Percentiles rank a stretch among this genome's conserved stretches.
These are phyloP conservation scores for Lophius piscatorius DNA, from an alignment of 2,113 vertebrate genomes.

Conservation along the genomic window DNA sequence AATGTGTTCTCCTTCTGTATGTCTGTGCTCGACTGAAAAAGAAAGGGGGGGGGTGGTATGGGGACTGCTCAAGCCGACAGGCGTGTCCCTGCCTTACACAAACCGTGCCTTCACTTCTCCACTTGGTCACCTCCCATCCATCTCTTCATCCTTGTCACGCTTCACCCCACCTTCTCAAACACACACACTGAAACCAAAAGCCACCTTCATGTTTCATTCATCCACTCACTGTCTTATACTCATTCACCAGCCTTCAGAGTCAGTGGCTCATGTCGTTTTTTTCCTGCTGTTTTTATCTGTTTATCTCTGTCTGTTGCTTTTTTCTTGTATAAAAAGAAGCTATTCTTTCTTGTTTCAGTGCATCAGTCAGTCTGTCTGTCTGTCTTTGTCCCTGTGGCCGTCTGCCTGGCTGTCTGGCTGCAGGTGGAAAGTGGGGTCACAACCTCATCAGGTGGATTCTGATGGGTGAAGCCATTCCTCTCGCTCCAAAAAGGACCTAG, in stretches of 20 bases:
- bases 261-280: conserved; percentile 37
- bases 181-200: conserved; percentile 52
- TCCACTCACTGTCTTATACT: conserved; percentile 43
- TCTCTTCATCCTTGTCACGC: conserved; percentile 44
- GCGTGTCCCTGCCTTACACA: conserved; percentile 27
- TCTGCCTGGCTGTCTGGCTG: conserved; percentile 69
- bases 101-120: conserved; percentile 50
- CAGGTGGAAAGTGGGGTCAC: conserved; percentile 63
- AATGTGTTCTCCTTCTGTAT: conserved; percentile 9
- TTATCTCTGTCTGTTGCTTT: conserved; percentile 63
- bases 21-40: conserved; percentile 24
- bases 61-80: conserved; percentile 10
- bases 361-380: conserved; percentile 77
- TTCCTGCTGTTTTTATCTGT: conserved; percentile 57
- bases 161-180: conserved; percentile 45
- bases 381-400: conserved; percentile 76
- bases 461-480: conserved; percentile 52
- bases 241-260: conserved; percentile 60
- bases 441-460: conserved; percentile 72
- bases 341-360: conserved; percentile 83
- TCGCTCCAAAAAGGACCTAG: conserved; percentile 59
- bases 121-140: conserved; percentile 51
- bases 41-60: background rate
- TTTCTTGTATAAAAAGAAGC: conserved; percentile 73
- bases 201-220: conserved; percentile 73